Conservation (phyloP, 1,140 invertebrate species). For the Magallana ariakensis region DNA sequence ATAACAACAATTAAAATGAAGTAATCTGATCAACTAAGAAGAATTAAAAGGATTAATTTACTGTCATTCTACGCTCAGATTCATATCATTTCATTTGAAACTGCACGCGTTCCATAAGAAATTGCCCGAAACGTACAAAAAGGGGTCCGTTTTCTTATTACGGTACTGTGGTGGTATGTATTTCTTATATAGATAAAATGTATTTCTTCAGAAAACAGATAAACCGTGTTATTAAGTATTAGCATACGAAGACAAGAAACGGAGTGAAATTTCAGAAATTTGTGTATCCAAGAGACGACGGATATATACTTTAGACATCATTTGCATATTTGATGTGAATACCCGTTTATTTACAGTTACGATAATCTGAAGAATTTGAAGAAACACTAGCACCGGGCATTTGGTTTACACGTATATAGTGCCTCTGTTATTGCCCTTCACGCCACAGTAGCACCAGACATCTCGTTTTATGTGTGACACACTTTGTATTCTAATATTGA, state of each 20-base stretch:
- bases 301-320: background rate
- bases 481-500: too few relatives aligned
- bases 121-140: background rate
- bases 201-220: background rate
- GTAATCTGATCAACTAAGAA: background rate
- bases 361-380: background rate
- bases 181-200: conserved; percentile 18
- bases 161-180: background rate
- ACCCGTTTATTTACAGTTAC: conserved; percentile 12
- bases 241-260: background rate
- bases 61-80: background rate
- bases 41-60: conserved; percentile 4
- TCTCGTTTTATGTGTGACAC: too few relatives aligned
- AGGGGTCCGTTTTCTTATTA: background rate
- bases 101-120: conserved; percentile 10
- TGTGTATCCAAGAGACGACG: background rate
- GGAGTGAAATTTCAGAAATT: conserved; percentile 1
- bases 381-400: background rate
- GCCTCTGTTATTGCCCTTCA: background rate
- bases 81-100: conserved; percentile 3
- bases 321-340: conserved; percentile 17
- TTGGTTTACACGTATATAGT: background rate
- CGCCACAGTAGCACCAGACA: background rate
- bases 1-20: conserved; percentile 10
- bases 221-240: conserved; percentile 5